These are phyloP conservation scores for Aporophyla nigra DNA, from an alignment of 2,888 invertebrate genomes.

Conservation along the genomic window DNA sequence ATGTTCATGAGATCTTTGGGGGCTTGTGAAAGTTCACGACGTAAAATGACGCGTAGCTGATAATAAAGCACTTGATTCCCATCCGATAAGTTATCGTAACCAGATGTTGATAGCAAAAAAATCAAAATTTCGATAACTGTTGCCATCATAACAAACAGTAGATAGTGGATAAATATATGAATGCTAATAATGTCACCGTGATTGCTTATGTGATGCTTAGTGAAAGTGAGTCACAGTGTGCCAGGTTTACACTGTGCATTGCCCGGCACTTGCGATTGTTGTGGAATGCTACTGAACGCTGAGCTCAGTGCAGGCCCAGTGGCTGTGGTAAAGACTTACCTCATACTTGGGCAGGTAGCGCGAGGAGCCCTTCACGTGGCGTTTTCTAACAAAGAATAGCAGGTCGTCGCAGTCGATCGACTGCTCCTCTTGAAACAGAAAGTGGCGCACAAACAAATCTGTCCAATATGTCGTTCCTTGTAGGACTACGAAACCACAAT, in stretches of 20 bases:
- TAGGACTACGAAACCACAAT: slow-evolving; percentile 97
- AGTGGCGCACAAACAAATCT: slow-evolving; percentile 98
- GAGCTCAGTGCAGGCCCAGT: not conserved
- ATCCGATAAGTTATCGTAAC: slow-evolving; percentile 32
- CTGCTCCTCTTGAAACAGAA: slow-evolving; percentile 96
- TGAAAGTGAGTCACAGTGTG: not conserved
- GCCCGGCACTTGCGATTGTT: not conserved
- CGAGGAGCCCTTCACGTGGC: slow-evolving; percentile 96
- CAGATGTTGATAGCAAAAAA: slow-evolving; percentile 28
- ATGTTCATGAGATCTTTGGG: not conserved
- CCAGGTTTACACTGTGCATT: not conserved
- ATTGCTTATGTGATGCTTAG: not conserved
- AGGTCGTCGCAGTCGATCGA: slow-evolving; percentile 98
- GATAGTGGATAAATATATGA: slow-evolving; percentile 10
- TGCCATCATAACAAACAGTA: slow-evolving; percentile 12
- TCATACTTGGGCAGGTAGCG: slow-evolving; percentile 97
- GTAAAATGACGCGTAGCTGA: slow-evolving; percentile 8
- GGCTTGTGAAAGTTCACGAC: not conserved
- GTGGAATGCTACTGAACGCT: not conserved
- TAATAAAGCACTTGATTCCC: slow-evolving; percentile 29
- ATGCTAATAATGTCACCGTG: slow-evolving; percentile 4
- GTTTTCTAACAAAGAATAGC: slow-evolving; percentile 98
- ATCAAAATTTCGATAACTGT: slow-evolving; percentile 18
- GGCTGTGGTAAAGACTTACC: slow-evolving; percentile 86
- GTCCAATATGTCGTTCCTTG: slow-evolving; percentile 99